Evolutionary conservation across 2,888 invertebrate species (phyloP).

Genomic region (Sphinx pinastri): DNA sequence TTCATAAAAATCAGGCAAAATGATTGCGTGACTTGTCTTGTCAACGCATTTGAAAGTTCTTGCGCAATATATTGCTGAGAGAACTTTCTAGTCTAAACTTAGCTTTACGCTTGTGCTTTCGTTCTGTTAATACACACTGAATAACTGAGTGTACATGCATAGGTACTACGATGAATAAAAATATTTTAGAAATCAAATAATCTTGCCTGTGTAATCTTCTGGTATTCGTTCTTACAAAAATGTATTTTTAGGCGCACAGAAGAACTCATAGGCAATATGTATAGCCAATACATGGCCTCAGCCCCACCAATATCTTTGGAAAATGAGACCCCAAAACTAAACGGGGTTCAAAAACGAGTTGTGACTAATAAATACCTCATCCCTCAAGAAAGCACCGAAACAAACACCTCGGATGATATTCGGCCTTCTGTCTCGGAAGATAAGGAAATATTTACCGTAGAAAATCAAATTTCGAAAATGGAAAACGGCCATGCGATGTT

Average conservation of each 20-base stretch:
- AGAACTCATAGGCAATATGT: constrained; percentile 84
- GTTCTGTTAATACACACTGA: too few relatives aligned
- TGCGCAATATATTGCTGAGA: too few relatives aligned
- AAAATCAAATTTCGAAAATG: constrained; percentile 67
- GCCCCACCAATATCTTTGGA: constrained; percentile 70
- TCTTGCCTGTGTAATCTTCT: too few relatives aligned
- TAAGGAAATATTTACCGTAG: constrained; percentile 69
- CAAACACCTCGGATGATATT: constrained; percentile 73
- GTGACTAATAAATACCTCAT: constrained; percentile 57
- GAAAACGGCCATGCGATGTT: constrained; percentile 48
- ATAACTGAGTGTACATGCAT: too few relatives aligned
- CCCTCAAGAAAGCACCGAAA: constrained; percentile 72
- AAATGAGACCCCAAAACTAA: constrained; percentile 60
- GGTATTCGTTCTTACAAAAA: neutral
- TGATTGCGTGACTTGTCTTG: too few relatives aligned
- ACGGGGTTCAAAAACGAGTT: constrained; percentile 56
- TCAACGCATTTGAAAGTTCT: too few relatives aligned
- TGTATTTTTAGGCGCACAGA: constrained; percentile 80
- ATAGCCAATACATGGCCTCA: constrained; percentile 78
- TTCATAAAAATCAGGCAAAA: too few relatives aligned
- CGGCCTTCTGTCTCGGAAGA: constrained; percentile 59
- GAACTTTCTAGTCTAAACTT: too few relatives aligned
- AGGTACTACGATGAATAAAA: too few relatives aligned
- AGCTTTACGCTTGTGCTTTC: too few relatives aligned
- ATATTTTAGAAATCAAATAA: too few relatives aligned